Evolutionary conservation across 2,797 vertebrate species (phyloP).

Genomic region (Pipistrellus nathusii): DNA sequence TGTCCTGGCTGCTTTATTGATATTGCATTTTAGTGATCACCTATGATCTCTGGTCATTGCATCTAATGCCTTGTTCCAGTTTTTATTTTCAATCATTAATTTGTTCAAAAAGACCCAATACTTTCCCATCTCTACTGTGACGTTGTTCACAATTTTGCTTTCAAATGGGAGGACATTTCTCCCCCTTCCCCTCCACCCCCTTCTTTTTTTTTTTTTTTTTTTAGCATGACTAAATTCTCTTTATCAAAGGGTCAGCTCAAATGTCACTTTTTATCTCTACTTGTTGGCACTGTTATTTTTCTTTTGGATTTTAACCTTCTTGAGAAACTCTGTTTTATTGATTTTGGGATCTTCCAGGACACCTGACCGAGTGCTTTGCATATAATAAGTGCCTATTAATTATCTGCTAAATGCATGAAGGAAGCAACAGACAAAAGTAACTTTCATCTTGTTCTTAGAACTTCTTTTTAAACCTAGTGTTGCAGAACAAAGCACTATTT

Average conservation of each 20-base stretch:
- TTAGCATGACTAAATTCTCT: neutral
- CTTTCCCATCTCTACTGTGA: neutral
- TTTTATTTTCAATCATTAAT: constrained; percentile 26
- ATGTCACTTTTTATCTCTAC: neutral
- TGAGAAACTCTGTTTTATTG: constrained; percentile 12
- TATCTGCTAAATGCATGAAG: constrained; percentile 24
- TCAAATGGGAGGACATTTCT: neutral
- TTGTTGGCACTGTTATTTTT: constrained; percentile 48
- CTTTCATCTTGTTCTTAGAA: constrained; percentile 29
- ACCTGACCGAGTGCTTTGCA: neutral
- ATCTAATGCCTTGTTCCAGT: neutral
- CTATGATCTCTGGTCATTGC: neutral
- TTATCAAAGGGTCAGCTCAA: constrained; percentile 3
- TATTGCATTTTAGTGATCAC: neutral
- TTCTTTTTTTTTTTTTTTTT: neutral
- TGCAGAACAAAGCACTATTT: constrained; percentile 38
- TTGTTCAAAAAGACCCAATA: neutral
- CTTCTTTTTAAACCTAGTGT: constrained; percentile 14
- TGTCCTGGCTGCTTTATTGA: neutral
- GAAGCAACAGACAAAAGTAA: constrained; percentile 28
- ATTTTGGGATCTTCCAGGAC: neutral
- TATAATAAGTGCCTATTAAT: constrained; percentile 27
- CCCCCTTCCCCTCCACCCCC: neutral
- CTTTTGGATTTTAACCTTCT: constrained; percentile 52
- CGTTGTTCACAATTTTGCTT: neutral